Evolutionary conservation across 1,140 invertebrate genomes (phyloP).

Genomic region (Drosophila hydei): DNA sequence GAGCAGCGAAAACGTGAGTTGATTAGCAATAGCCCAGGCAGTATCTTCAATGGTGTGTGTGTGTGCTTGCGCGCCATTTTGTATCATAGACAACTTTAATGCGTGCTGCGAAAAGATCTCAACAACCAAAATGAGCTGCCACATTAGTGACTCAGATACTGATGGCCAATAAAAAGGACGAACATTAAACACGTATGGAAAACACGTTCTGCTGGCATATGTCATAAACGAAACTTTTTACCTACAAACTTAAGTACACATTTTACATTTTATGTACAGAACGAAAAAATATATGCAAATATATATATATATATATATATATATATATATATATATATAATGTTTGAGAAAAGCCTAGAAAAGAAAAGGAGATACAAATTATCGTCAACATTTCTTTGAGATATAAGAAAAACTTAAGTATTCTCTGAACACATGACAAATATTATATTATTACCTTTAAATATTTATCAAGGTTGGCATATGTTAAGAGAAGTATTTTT

Average conservation of each 20-base stretch:
- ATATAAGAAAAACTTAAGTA: too few relatives aligned
- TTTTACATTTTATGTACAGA: background rate
- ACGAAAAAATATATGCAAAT: too few relatives aligned
- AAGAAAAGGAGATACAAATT: too few relatives aligned
- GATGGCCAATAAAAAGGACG: conserved; percentile 57
- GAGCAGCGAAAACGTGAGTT: conserved; percentile 81
- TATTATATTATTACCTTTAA: too few relatives aligned
- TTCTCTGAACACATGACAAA: too few relatives aligned
- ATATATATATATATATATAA: too few relatives aligned
- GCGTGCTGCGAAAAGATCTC: conserved; percentile 60
- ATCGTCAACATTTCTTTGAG: too few relatives aligned
- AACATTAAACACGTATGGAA: conserved; percentile 58
- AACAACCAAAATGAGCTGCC: conserved; percentile 40
- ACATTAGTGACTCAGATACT: conserved; percentile 56
- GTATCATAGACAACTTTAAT: conserved; percentile 72
- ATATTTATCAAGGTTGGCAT: too few relatives aligned
- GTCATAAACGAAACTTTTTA: conserved; percentile 36
- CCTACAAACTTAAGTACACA: background rate
- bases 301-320: too few relatives aligned
- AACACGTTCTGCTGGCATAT: conserved; percentile 65
- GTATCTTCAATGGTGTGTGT: conserved; percentile 4
- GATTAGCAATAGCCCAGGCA: conserved; percentile 66
- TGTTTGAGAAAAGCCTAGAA: too few relatives aligned
- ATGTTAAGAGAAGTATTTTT: too few relatives aligned
- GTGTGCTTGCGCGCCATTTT: conserved; percentile 48